These are phyloP conservation scores for Atethmia centrago DNA, from an alignment of 2,888 invertebrate species.

Conservation along the genomic window DNA sequence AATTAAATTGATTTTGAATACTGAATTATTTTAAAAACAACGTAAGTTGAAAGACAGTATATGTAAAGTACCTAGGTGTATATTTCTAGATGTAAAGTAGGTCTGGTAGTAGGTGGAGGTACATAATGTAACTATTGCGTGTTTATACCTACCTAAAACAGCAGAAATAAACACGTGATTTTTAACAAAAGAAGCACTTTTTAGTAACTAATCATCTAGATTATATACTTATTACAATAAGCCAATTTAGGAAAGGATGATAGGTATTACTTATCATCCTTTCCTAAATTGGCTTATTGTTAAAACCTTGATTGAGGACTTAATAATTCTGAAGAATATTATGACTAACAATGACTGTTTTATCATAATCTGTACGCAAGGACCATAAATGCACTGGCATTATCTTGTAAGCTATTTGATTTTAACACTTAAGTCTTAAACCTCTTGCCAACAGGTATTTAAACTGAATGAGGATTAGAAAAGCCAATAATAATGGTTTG, in stretches of 20 bases:
- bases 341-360: conserved; percentile 12
- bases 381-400: conserved; percentile 20
- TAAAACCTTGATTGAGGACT: conserved; percentile 22
- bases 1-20: conserved; percentile 3
- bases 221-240: background rate
- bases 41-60: background rate
- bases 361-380: conserved; percentile 16
- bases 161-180: background rate
- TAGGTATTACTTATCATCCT: background rate
- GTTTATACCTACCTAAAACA: background rate
- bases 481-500: conserved; percentile 69
- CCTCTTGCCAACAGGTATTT: conserved; percentile 43
- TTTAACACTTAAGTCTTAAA: conserved; percentile 41
- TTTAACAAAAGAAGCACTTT: background rate
- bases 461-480: conserved; percentile 70
- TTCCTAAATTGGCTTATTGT: conserved; percentile 4
- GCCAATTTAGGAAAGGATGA: too few species aligned
- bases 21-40: background rate
- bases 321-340: conserved; percentile 5
- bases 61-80: background rate
- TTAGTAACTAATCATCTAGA: too few species aligned
- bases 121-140: background rate
- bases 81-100: background rate
- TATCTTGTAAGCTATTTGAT: conserved; percentile 45
- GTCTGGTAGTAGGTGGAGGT: background rate